phyloP scores from a whole-genome alignment of 1,140 invertebrate genomes.

The Pachypeltis micranthus region DNA sequence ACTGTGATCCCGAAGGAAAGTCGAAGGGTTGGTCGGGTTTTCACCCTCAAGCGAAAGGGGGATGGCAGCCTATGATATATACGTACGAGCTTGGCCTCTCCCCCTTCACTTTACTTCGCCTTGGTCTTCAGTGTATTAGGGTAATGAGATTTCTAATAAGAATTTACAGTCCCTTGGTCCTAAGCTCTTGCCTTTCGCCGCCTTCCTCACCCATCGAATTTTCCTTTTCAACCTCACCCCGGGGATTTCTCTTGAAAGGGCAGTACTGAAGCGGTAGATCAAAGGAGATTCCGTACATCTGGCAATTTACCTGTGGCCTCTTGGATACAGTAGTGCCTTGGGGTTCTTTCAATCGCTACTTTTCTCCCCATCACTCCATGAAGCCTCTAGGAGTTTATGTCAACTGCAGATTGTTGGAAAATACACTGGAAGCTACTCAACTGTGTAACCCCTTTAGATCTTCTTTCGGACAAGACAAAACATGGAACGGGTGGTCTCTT shows the following conservation, averaged over 20 bases:
- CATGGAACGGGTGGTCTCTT: too few relatives aligned
- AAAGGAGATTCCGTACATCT: background rate
- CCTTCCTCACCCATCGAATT: background rate
- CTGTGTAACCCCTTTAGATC: too few relatives aligned
- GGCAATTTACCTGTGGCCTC: background rate
- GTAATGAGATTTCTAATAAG: conserved; percentile 10
- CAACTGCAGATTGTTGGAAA: too few relatives aligned
- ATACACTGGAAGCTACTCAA: too few relatives aligned
- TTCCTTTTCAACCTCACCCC: background rate
- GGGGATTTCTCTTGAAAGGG: background rate
- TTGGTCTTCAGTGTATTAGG: conserved; percentile 1
- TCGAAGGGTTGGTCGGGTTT: background rate
- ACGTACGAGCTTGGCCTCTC: background rate
- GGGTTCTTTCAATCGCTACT: background rate
- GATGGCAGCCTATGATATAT: background rate
- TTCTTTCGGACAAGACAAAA: too few relatives aligned
- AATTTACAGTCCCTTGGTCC: background rate
- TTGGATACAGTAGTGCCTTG: background rate
- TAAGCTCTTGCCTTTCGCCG: background rate
- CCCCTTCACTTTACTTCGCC: background rate
- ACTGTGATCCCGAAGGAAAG: background rate
- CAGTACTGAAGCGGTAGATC: background rate
- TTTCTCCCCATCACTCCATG: too few relatives aligned
- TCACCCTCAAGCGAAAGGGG: background rate
- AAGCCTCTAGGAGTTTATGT: too few relatives aligned